phyloP scores from a whole-genome alignment of 2,113 vertebrate genomes.

The Chamaea fasciata region DNA sequence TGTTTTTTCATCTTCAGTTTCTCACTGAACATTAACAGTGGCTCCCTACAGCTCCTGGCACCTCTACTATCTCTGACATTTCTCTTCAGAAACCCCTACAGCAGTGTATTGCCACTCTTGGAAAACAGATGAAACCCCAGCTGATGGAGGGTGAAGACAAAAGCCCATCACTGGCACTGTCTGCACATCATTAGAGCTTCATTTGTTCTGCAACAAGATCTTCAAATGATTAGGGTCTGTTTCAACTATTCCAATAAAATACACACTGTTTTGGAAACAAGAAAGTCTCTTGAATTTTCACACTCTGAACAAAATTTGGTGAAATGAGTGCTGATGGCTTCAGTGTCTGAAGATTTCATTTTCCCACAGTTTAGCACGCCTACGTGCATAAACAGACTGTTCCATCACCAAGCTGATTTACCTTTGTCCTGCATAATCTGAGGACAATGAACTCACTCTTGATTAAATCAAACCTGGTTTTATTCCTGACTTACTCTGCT shows the following conservation, averaged over 20 bases:
- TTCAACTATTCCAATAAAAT: not conserved
- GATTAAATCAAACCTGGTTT: not conserved
- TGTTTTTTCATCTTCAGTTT: not conserved
- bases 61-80: not conserved
- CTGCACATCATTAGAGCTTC: not conserved
- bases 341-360: not conserved
- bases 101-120: not conserved
- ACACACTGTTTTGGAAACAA: not conserved
- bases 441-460: not conserved
- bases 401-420: not conserved
- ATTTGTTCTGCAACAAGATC: not conserved
- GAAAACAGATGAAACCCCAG: not conserved
- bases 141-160: not conserved
- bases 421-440: not conserved
- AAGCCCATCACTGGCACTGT: not conserved
- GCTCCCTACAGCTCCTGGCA: not conserved
- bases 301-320: not conserved
- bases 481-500: not conserved
- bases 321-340: not conserved
- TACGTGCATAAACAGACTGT: not conserved
- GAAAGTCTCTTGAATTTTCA: not conserved
- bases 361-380: not conserved
- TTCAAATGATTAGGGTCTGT: not conserved
- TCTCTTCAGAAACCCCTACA: not conserved
- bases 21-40: not conserved